Evolutionary conservation across 2,797 vertebrate species (phyloP).

Genomic region (Acanthurus lineatus): DNA sequence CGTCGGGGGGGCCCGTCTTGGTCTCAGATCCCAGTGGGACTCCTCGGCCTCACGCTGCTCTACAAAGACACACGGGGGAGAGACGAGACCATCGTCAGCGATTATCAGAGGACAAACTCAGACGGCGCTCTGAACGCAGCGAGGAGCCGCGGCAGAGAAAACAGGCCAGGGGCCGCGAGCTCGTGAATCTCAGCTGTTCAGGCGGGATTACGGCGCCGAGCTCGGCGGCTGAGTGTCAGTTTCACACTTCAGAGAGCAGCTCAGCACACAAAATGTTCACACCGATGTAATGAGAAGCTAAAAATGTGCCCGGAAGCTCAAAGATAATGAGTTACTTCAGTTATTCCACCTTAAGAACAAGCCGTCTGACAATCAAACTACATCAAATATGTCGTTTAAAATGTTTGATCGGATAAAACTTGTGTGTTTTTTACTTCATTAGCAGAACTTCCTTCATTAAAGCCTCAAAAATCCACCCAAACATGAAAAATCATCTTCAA

Average conservation of each 20-base stretch:
- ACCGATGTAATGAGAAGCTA: neutral
- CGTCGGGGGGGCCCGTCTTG: constrained; percentile 36
- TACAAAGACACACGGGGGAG: constrained; percentile 52
- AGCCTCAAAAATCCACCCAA: too few species aligned
- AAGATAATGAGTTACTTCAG: neutral
- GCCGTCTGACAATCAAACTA: too few species aligned
- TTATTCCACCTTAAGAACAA: neutral
- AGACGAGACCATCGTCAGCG: neutral
- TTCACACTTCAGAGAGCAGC: constrained; percentile 53
- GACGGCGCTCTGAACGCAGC: constrained; percentile 36
- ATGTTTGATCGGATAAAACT: too few species aligned
- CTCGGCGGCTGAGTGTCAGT: constrained; percentile 28
- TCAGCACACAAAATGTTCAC: constrained; percentile 28
- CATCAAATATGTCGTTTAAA: too few species aligned
- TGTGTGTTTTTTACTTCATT: too few species aligned
- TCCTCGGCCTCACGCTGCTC: constrained; percentile 37
- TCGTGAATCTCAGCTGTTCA: constrained; percentile 44
- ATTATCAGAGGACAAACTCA: constrained; percentile 28
- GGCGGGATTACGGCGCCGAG: constrained; percentile 15
- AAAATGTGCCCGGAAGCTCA: neutral
- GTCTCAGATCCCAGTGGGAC: constrained; percentile 45
- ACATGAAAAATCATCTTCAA: too few species aligned
- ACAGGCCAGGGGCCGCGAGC: neutral
- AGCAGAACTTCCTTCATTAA: too few species aligned
- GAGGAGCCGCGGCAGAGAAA: constrained; percentile 25